phyloP scores from a whole-genome alignment of 2,113 vertebrate genomes.

The Garra rufa region DNA sequence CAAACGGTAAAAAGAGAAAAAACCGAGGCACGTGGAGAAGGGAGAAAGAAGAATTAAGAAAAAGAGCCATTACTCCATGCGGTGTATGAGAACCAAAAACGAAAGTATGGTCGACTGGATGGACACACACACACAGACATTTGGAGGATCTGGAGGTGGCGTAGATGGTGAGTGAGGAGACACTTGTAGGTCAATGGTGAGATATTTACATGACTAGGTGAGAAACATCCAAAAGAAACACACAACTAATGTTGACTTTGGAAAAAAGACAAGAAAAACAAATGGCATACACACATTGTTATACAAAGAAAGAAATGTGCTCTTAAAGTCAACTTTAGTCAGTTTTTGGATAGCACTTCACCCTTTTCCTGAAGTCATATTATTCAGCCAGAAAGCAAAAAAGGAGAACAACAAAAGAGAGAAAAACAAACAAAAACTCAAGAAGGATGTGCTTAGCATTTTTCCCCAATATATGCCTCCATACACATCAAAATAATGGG shows the following conservation, averaged over 20 bases:
- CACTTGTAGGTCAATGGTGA: slow-evolving; percentile 68
- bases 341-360: slow-evolving; percentile 72
- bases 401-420: slow-evolving; percentile 34
- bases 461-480: slow-evolving; percentile 44
- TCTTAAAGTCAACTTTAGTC: slow-evolving; percentile 82
- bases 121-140: slow-evolving; percentile 52
- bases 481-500: slow-evolving; percentile 54
- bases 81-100: slow-evolving; percentile 57
- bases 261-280: slow-evolving; percentile 70
- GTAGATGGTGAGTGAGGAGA: slow-evolving; percentile 52
- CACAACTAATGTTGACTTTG: slow-evolving; percentile 82
- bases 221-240: slow-evolving; percentile 77
- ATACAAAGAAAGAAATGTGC: slow-evolving; percentile 78
- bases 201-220: slow-evolving; percentile 62
- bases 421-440: slow-evolving; percentile 49
- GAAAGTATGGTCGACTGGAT: slow-evolving; percentile 55
- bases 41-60: slow-evolving; percentile 61
- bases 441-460: slow-evolving; percentile 65
- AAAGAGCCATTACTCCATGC: slow-evolving; percentile 67
- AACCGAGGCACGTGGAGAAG: slow-evolving; percentile 55
- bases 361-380: slow-evolving; percentile 70
- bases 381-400: slow-evolving; percentile 70
- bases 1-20: slow-evolving; percentile 53
- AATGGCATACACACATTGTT: slow-evolving; percentile 77
- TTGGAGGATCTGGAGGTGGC: slow-evolving; percentile 45